Evolutionary conservation across 2,888 invertebrate species (phyloP), one percentile per base, ranked within the genome.

Genomic region (Lacanobia wlatinum): DNA sequence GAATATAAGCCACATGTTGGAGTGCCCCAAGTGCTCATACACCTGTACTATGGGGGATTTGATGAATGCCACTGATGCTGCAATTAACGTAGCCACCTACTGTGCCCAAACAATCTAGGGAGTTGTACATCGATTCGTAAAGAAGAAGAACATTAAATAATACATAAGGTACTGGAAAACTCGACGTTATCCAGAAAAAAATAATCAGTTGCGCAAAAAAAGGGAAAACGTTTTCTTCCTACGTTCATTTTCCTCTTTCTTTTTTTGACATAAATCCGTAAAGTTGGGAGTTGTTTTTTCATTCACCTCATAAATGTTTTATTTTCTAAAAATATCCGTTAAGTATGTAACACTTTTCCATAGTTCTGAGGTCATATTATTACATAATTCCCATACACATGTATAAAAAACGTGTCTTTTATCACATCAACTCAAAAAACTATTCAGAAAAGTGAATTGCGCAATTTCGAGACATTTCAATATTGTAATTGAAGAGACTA

Each of bases 331-430:
- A 61, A 63, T 63, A 78, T 55, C 18, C 9, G n/a, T n/a, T 23
- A 21, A 5, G 38, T 69, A 58, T 48, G 43, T 43, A 67, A 59
- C 50, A 73, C 7, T 77, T 70, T 76, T 63, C 62, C 67, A 68
- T 65, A 71, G 65, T 28, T 43, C n/a, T 74, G 43, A 81, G 71
- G 75, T 75, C 82, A 64, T 52, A 21, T 7, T 28, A 9, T 78
- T 78, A 67, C 68, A 74, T 71, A 81, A 81, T 34, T 12, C 5
- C 12, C 10, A 7, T 14, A 28, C 18, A 53, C 46, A 43, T 38
- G 67, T 34, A 52, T 50, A n/a, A 7, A 16, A 62, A 80, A 75
- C 70, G 62, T 69, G 63, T 14, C 1, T 16, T 55, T 72, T 67
- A 34, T 46, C 53, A 55, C 21, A 53, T 55, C 34, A 18, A 21